phyloP scores from a whole-genome alignment of 2,797 vertebrate genomes.

The Pipistrellus kuhlii region DNA sequence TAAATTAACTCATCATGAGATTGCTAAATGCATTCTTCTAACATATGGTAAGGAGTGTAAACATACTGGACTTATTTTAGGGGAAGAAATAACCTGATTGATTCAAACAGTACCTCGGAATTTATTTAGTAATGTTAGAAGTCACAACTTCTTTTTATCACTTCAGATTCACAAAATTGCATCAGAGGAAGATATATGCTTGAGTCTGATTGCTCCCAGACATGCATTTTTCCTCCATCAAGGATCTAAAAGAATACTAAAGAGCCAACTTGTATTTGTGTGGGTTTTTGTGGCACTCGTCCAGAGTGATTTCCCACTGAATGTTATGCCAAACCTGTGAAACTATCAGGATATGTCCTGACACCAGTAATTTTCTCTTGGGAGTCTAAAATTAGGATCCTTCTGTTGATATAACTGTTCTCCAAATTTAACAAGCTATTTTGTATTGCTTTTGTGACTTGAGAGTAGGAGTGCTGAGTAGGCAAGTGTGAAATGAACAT shows the following conservation, averaged over 20 bases:
- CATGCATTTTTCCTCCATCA: conserved; percentile 77
- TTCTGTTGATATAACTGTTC: conserved; percentile 70
- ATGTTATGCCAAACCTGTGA: conserved; percentile 75
- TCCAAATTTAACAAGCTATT: conserved; percentile 73
- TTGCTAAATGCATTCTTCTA: conserved; percentile 76
- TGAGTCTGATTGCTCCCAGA: conserved; percentile 84
- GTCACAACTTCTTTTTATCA: conserved; percentile 81
- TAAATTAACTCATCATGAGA: conserved; percentile 60
- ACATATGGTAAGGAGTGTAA: conserved; percentile 76
- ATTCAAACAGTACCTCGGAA: conserved; percentile 74
- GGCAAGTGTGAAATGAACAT: conserved; percentile 71
- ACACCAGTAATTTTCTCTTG: conserved; percentile 79
- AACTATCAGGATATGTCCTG: conserved; percentile 78
- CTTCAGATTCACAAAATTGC: conserved; percentile 77
- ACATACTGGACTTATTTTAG: conserved; percentile 78
- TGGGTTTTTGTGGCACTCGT: conserved; percentile 76
- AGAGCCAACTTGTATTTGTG: conserved; percentile 80
- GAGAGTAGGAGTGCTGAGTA: background rate
- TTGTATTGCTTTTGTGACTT: conserved; percentile 46
- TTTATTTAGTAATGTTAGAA: conserved; percentile 77
- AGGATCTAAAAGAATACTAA: conserved; percentile 79
- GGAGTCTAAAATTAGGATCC: conserved; percentile 73
- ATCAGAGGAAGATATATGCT: conserved; percentile 81
- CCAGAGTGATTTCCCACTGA: conserved; percentile 81
- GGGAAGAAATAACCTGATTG: conserved; percentile 70